phyloP scores from a whole-genome alignment of 2,888 invertebrate species.

The Nemapogon koenigi region DNA sequence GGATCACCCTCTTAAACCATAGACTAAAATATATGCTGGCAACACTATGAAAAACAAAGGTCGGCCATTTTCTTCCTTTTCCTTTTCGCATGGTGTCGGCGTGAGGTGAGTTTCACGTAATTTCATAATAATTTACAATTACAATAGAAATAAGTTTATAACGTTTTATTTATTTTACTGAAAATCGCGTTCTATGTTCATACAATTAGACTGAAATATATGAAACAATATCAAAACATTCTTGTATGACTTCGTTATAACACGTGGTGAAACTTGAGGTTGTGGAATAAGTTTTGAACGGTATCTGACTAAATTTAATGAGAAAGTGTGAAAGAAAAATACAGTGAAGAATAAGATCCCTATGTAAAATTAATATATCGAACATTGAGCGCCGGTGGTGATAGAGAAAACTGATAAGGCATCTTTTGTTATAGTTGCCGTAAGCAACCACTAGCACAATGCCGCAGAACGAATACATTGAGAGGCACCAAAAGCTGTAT shows the following conservation, averaged over 20 bases:
- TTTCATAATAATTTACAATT: background rate
- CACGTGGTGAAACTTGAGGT: constrained; percentile 1
- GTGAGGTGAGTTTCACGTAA: constrained; percentile 44
- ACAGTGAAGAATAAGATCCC: too few relatives aligned
- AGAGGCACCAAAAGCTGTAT: constrained; percentile 94
- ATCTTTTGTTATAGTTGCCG: constrained; percentile 63
- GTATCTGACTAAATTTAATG: too few relatives aligned
- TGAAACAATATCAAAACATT: background rate
- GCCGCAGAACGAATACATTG: constrained; percentile 99
- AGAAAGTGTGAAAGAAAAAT: too few relatives aligned
- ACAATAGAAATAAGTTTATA: too few relatives aligned
- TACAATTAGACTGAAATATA: background rate
- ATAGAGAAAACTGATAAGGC: constrained; percentile 36
- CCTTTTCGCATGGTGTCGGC: constrained; percentile 60
- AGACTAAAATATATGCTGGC: too few relatives aligned
- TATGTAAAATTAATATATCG: too few relatives aligned
- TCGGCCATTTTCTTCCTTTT: constrained; percentile 40
- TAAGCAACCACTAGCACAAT: constrained; percentile 72
- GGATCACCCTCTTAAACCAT: too few relatives aligned
- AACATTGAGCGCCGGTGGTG: too few relatives aligned
- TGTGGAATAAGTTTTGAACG: background rate
- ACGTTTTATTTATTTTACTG: too few relatives aligned
- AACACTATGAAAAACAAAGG: too few relatives aligned
- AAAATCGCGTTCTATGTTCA: too few relatives aligned
- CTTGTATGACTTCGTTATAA: background rate